These are phyloP conservation scores for Linyphia triangularis DNA, from an alignment of 2,888 invertebrate species.

Conservation along the genomic window DNA sequence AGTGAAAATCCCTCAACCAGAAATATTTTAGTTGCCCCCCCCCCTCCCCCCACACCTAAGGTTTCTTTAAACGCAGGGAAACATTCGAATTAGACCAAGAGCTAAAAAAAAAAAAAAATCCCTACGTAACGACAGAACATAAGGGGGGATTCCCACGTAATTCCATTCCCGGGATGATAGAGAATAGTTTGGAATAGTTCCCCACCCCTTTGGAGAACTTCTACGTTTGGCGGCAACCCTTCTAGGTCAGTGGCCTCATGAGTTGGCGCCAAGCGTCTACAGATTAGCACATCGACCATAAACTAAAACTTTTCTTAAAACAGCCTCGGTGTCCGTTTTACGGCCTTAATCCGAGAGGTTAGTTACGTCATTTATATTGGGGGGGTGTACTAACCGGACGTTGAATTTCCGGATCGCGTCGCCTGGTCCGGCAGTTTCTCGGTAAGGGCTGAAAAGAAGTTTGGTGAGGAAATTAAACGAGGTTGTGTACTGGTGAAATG, in stretches of 20 bases:
- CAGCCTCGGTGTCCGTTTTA: conserved; percentile 10
- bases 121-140: too few relatives aligned
- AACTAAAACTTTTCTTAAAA: conserved; percentile 40
- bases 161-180: not conserved
- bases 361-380: conserved; percentile 14
- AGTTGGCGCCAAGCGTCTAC: conserved; percentile 57
- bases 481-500: not conserved
- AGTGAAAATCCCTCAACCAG: too few relatives aligned
- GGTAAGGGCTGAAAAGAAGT: not conserved
- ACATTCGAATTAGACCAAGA: too few relatives aligned
- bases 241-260: conserved; percentile 64
- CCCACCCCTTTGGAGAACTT: not conserved
- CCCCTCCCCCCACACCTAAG: too few relatives aligned
- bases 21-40: too few relatives aligned
- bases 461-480: not conserved
- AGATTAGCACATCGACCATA: conserved; percentile 8
- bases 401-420: conserved; percentile 36
- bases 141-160: too few relatives aligned
- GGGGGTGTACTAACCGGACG: not conserved
- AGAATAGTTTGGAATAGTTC: conserved; percentile 18
- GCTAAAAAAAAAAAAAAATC: too few relatives aligned
- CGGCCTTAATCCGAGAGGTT: conserved; percentile 2
- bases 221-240: conserved; percentile 64
- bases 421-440: not conserved
- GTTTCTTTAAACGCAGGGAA: too few relatives aligned